Evolutionary conservation across 1,140 invertebrate genomes (phyloP).

Genomic region (Calosoma granatense): DNA sequence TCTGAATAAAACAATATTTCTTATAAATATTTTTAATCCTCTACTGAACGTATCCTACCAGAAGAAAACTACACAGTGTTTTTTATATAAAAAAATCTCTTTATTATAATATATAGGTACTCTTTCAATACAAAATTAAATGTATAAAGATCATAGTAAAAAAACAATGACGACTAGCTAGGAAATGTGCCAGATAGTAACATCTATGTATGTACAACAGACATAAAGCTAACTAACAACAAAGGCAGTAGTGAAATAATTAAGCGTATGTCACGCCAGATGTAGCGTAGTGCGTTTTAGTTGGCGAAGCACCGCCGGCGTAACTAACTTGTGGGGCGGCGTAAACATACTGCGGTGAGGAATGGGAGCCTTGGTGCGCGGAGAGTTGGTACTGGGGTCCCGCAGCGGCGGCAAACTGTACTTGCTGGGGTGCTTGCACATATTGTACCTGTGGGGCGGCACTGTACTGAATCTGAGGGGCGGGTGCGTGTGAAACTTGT

Average conservation of each 20-base stretch:
- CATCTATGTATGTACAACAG: neutral
- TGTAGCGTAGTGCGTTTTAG: conserved; percentile 16
- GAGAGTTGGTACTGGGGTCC: conserved; percentile 10
- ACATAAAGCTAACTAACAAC: neutral
- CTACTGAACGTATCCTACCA: too few relatives aligned
- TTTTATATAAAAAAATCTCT: too few relatives aligned
- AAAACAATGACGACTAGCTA: too few relatives aligned
- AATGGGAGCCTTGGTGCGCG: conserved; percentile 7
- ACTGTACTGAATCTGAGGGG: conserved; percentile 8
- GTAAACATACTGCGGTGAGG: conserved; percentile 9
- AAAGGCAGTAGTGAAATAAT: neutral
- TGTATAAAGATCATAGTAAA: too few relatives aligned
- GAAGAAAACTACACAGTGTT: too few relatives aligned
- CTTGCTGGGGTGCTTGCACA: conserved; percentile 7
- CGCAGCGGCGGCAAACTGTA: neutral
- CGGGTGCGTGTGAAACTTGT: conserved; percentile 16
- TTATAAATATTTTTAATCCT: neutral
- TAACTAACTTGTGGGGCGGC: conserved; percentile 12
- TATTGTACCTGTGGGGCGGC: conserved; percentile 11
- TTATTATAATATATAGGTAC: too few relatives aligned
- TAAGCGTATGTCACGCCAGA: conserved; percentile 18
- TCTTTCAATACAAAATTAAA: too few relatives aligned
- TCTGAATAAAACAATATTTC: conserved; percentile 7
- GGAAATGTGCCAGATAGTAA: too few relatives aligned
- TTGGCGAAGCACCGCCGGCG: neutral